phyloP scores from a whole-genome alignment of 1,140 invertebrate species.

The Tetranychus cinnabarinus region DNA sequence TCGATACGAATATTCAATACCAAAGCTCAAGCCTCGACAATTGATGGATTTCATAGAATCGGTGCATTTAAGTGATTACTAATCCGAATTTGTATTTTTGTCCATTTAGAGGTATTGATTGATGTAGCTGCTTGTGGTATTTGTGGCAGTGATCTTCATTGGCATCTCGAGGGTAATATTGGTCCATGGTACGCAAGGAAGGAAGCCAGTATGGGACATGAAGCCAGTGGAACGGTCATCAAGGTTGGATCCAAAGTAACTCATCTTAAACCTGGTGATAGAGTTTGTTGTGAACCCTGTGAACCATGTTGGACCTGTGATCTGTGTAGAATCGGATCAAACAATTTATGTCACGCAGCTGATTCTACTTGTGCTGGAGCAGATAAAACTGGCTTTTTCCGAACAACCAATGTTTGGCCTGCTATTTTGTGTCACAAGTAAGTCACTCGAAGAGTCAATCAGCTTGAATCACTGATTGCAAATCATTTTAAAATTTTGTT shows the following conservation, averaged over 20 bases:
- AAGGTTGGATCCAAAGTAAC: conserved; percentile 46
- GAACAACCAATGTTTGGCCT: conserved; percentile 10
- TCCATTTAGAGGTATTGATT: conserved; percentile 1
- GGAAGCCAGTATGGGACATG: conserved; percentile 74
- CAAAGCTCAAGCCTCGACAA: no score
- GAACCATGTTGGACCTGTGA: conserved; percentile 59
- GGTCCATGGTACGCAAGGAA: conserved; percentile 51
- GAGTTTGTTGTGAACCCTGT: conserved; percentile 79
- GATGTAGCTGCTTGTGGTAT: conserved; percentile 73
- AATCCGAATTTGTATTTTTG: no score
- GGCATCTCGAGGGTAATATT: conserved; percentile 53
- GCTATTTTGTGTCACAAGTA: conserved; percentile 17
- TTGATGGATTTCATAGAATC: no score
- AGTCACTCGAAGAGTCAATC: no score
- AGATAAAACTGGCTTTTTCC: conserved; percentile 12
- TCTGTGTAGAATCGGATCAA: conserved; percentile 60
- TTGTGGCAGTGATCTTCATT: conserved; percentile 86
- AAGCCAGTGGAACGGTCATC: conserved; percentile 48
- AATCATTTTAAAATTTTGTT: no score
- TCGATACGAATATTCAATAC: no score
- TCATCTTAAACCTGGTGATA: conserved; percentile 49
- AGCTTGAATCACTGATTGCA: no score
- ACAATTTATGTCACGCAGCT: conserved; percentile 71
- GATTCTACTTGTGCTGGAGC: conserved; percentile 47
- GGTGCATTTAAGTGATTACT: no score